Evolutionary conservation across 2,797 vertebrate genomes (phyloP).

Genomic region (Epinephelus coioides): DNA sequence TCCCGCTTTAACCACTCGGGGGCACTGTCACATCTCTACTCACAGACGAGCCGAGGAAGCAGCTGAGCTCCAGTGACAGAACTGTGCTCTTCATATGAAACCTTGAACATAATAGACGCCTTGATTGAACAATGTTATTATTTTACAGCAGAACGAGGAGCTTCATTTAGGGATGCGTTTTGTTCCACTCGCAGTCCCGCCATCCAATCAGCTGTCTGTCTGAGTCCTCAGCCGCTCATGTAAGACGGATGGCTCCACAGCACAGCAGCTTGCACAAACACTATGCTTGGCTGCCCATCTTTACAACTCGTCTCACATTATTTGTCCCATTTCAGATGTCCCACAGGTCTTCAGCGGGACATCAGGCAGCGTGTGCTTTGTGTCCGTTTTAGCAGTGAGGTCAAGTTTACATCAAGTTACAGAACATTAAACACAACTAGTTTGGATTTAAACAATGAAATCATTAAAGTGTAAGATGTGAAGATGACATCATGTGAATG

Average conservation of each 20-base stretch:
- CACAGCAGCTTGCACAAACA: conserved; percentile 49
- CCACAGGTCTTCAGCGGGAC: conserved; percentile 10
- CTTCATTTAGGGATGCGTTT: conserved; percentile 19
- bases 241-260: conserved; percentile 44
- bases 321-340: conserved; percentile 33
- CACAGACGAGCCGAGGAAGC: not conserved
- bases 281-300: conserved; percentile 38
- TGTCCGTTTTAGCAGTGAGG: conserved; percentile 4
- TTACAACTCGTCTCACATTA: conserved; percentile 30
- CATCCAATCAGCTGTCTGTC: conserved; percentile 36
- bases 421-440: conserved; percentile 28
- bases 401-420: conserved; percentile 21
- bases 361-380: not conserved
- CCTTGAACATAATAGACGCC: not conserved
- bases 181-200: conserved; percentile 11
- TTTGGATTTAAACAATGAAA: conserved; percentile 48
- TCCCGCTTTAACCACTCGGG: conserved; percentile 50
- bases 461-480: conserved; percentile 19
- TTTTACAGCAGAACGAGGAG: not conserved
- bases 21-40: conserved; percentile 62
- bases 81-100: not conserved
- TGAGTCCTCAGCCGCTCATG: conserved; percentile 33
- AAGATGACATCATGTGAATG: conserved; percentile 32
- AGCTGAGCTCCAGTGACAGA: conserved; percentile 15
- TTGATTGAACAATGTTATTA: conserved; percentile 21